Base-by-base conservation (phyloP, 2,888 invertebrate genomes). In the Zonitis immaculata region DNA sequence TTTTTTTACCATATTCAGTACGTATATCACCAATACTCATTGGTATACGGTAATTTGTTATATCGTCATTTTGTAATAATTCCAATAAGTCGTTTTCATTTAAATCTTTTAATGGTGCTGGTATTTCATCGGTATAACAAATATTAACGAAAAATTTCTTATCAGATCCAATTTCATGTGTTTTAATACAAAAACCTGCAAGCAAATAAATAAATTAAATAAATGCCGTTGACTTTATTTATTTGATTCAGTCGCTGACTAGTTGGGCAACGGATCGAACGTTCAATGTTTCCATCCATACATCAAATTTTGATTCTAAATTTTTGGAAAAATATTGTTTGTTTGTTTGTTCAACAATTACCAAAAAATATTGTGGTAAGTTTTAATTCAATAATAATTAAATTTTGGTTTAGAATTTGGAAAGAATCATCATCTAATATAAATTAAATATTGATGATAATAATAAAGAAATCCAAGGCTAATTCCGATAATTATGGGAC, bases 21-120 rank as follows among this genome's bases (percentile, higher is more conserved):
- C 88, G 85, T 4, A 89, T 84, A 68, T 88, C 88, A 0, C 93
- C 93, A 59, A 95, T 87, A 72, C 94, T 94, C 90, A 95, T 90
- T 0, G 95, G 95, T 42, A 95, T 85, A 57, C 88, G 79, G 73
- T 85, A 95, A 44, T 82, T 82, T 3, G 85, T 81, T 0, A 87
- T 84, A 45, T 79, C 79, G 46, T 87, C 86, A 0, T 87, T 86
- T 56, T 81, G 80, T 20, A 91, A 73, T 49, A 91, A 82, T 52
- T 81, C 79, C 60, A 84, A 77, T 1, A 92, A 78, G 65, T 90
- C 87, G 49, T 84, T 83, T 70, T 86, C 84, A 1, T 82, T 80
- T 35, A 91, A 82, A 64, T 91, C 86, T 64, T 79, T 1, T 87
- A 90, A 51, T 39, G 83, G 76, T 9, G 89, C 86, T 8, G 89